Conservation (phyloP, 2,797 vertebrate species). For the Tenualosa ilisha region DNA sequence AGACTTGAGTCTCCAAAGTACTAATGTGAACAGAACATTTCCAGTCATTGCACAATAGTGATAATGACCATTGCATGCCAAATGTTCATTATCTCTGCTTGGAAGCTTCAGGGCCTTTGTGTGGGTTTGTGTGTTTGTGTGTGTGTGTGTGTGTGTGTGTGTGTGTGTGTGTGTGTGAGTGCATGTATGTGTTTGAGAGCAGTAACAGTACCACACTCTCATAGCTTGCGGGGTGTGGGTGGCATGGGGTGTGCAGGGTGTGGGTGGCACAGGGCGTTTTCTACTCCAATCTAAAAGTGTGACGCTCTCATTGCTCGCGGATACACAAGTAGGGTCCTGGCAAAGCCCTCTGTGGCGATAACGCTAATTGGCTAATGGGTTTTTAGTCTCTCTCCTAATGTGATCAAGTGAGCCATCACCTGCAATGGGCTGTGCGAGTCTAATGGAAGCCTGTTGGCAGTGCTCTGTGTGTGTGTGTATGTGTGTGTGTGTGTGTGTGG, state of each 20-base stretch:
- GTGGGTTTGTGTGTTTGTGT: background rate
- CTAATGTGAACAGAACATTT: background rate
- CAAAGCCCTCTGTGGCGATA: background rate
- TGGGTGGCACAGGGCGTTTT: background rate
- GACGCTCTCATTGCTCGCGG: background rate
- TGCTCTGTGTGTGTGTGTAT: background rate
- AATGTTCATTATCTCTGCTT: constrained; percentile 1
- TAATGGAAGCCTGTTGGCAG: constrained; percentile 1
- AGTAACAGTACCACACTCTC: background rate
- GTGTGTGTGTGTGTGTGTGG: constrained; percentile 18
- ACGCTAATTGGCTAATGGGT: constrained; percentile 36
- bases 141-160: background rate
- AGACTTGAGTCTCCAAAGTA: background rate
- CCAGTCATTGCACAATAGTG: constrained; percentile 9
- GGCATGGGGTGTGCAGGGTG: background rate
- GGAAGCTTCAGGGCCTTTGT: background rate
- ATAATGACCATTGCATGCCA: constrained; percentile 7
- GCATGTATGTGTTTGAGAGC: background rate
- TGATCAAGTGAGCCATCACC: constrained; percentile 43
- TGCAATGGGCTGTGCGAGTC: constrained; percentile 1
- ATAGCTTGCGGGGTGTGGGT: background rate
- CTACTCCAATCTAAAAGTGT: background rate
- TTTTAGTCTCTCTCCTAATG: constrained; percentile 36
- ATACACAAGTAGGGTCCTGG: background rate
- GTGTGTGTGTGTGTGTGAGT: background rate